Base-by-base conservation (phyloP, 37 sponge, comb jelly and placozoan genomes). In the Ianthella basta region DNA sequence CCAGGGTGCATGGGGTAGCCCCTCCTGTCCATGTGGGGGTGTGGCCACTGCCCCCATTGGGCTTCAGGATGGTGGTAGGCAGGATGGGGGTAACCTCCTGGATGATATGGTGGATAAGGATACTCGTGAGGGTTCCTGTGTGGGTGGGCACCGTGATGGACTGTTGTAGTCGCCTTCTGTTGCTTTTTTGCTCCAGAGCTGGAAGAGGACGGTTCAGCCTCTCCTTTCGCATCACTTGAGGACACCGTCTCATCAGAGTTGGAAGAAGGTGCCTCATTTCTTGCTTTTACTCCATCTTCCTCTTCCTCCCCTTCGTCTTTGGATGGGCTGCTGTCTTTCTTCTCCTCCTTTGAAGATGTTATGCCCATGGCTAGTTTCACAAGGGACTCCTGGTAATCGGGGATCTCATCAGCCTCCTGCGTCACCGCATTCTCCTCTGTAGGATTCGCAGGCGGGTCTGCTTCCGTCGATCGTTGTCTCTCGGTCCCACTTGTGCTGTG, bases 321-420 rank as follows among this genome's bases (percentile, higher is more conserved):
- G 63, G 19, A 30, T 0, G 32, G 25, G 34, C 37, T 54, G 55
- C 72, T 10, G 15, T 60, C 56, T 15, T 75, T 75, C 25, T 44
- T 50, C 23, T 44, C 55, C 13, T 86, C 80, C 25, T 41, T 60
- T 16, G 64, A 27, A 27, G 64, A 39, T 37, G 69, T 81, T 32
- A 84, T 53, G 16, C 69, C 81, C 72, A 84, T 41, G 20, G 84
- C 85, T 32, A 72, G 57, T 55, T 56, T 84, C 19, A 56, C 34
- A 0, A 89, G 56, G 18, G 89, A 84, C 53, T 85, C 90, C 0
- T 81, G 81, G 55, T 80, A 85, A 41, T 85, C 86, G 8, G 85
- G 85, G 27, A 80, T 85, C 41, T 89, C 90, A 36, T 85, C 90
- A 30, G 24, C 29, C 15, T 57, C 81, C 38, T 57, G 33, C 23